Base-by-base conservation (phyloP, 1,140 invertebrate genomes). In the Eriocheir sinensis region DNA sequence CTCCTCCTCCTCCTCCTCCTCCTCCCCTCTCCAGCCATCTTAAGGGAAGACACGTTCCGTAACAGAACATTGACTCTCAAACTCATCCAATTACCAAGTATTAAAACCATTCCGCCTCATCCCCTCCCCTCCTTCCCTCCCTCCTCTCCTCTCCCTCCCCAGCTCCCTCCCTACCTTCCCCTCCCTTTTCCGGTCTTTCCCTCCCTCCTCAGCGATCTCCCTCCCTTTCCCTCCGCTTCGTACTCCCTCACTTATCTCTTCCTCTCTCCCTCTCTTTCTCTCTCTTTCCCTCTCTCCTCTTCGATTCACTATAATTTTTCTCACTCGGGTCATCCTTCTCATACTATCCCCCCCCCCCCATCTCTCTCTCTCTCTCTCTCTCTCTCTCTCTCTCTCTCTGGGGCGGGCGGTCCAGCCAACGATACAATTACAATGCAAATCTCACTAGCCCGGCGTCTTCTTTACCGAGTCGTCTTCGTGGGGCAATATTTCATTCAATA, bases 401-500 rank as follows among this genome's bases (percentile, higher is more conserved):
- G 32, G 36, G 79, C 48, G 44, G 86, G 36, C 90, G 34, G 83
- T 92, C 86, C 94, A 3, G 90, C n/a, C 94, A 44, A 95, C 85
- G 90, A 95, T 92, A 95, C 94, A 95, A 95, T 95, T 92, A 95
- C 94, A 95, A 95, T 95, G 91, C 90, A 95, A 95, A 95, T 95
- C 94, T 95, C 91, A 92, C 90, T 89, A 89, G 90, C 83, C 60
- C 17, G 85, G 94, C 91, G 89, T 88, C 94, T 95, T 95, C 93
- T 92, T 95, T 92, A 92, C 89, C 94, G 81, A 81, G 90, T 92
- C 83, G 90, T 92, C 83, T 60, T 92, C 86, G 94, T 72, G 90
- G 72, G 94, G 94, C 94, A 92, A 95, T 95, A 95, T 92, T 95
- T 95, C 94, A 95, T 95, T 95, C 94, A 95, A 95, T 95, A 95